Percentiles rank a stretch among this genome's conserved stretches.
Conservation (phyloP, 30 jellyfish, hydroid and myxozoan genomes). For the Hydra vulgaris region DNA sequence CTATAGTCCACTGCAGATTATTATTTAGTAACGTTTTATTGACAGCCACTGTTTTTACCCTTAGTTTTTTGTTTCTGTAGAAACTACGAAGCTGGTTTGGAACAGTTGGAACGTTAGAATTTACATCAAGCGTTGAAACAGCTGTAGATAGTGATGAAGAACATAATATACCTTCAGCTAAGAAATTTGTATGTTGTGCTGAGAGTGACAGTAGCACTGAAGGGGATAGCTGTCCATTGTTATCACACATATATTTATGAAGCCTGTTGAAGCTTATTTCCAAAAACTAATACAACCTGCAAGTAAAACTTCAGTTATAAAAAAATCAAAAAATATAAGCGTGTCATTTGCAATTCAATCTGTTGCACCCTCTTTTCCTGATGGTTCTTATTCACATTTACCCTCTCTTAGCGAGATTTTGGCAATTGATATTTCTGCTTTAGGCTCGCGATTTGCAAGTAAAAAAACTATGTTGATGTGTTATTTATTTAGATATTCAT, state of each 20-base stretch:
- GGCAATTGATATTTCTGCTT: not conserved
- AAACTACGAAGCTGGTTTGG: not conserved
- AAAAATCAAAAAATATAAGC: not conserved
- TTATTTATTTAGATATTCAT: not conserved
- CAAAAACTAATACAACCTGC: not conserved
- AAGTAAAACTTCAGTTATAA: not conserved
- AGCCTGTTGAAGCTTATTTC: too few species aligned
- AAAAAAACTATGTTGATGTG: not conserved
- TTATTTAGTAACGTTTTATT: not conserved
- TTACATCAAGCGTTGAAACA: not conserved
- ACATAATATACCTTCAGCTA: not conserved
- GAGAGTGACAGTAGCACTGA: not conserved
- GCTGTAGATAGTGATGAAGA: not conserved
- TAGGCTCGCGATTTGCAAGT: not conserved
- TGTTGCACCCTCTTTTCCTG: not conserved
- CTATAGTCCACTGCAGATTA: not conserved
- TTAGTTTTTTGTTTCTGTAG: not conserved
- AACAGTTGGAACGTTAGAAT: not conserved
- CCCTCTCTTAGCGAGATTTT: not conserved
- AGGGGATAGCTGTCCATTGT: too few species aligned
- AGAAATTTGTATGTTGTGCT: not conserved
- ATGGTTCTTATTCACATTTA: not conserved
- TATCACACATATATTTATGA: too few species aligned
- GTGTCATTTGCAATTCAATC: not conserved
- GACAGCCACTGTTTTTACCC: not conserved